Base-by-base conservation (phyloP, 1,140 invertebrate genomes). In the Bombus sibiricus region DNA sequence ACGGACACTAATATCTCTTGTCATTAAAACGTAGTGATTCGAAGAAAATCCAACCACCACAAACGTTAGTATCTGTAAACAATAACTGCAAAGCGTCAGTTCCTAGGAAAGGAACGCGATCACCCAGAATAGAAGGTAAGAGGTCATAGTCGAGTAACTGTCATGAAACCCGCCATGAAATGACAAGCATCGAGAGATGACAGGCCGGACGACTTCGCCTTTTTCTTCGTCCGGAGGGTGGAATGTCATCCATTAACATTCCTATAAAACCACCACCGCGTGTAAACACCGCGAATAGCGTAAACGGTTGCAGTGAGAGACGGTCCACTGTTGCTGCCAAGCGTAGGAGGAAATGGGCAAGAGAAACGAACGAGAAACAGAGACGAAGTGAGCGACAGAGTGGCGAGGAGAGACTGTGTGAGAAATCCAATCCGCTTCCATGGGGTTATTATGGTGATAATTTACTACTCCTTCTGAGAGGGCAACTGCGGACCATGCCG, bases 211-310 rank as follows among this genome's bases (percentile, higher is more conserved):
- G 66, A 32, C 69, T 89, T 87, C 59, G 41, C 34, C 32, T 57
- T 72, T 68, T 81, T 81, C 69, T 72, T 59, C 53, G 57, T 59
- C 32, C 66, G 64, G 88, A 85, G 92, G 92, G 91, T 92, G 92
- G 93, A 93, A 93, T 93, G 93, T 93, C 93, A 93, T 81, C 89
- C 91, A 93, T 93, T 93, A 93, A 92, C 91, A 92, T 93, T 93
- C 92, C 89, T 91, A 93, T 92, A 91, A 93, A 93, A 94, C 92
- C 90, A 86, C 91, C 86, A 92, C 84, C 84, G 88, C 92, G 90
- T 92, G 91, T 93, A 93, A 94, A 93, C 88, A 93, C 72, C 79
- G 87, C 81, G 84, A 73, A 78, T 79, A 68, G 83, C 86, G 83
- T 86, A 88, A 90, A 90, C 85, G 83, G 80, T 83, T 79, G 79